These are phyloP conservation scores for Syngnathus scovelli DNA, from an alignment of 2,113 vertebrate species.

Conservation along the genomic window DNA sequence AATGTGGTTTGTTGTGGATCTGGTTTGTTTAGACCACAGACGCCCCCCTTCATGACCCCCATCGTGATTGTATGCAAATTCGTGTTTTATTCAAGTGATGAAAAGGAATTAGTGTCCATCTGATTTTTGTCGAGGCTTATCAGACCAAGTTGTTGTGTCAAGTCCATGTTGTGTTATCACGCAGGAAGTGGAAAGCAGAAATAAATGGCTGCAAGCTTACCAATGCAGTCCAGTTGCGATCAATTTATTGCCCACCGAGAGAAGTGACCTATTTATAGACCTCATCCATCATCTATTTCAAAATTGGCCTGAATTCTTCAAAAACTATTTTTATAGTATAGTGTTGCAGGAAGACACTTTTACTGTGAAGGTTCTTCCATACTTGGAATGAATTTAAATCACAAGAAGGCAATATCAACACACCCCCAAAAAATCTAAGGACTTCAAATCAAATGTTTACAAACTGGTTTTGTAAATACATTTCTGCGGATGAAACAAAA, in stretches of 20 bases:
- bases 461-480: conserved; percentile 16
- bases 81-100: conserved; percentile 40
- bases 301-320: too few relatives aligned
- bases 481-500: conserved; percentile 28
- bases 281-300: too few relatives aligned
- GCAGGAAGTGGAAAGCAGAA: not conserved
- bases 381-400: not conserved
- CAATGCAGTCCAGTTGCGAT: too few relatives aligned
- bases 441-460: conserved; percentile 39
- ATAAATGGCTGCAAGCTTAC: not conserved
- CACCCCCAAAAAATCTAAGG: conserved; percentile 4
- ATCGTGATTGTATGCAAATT: conserved; percentile 52
- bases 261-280: too few relatives aligned
- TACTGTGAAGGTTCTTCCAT: not conserved
- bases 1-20: conserved; percentile 46
- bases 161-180: conserved; percentile 39
- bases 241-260: too few relatives aligned
- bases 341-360: not conserved
- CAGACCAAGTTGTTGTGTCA: conserved; percentile 13
- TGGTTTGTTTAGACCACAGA: conserved; percentile 46
- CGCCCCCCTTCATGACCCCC: conserved; percentile 11
- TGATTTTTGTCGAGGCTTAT: conserved; percentile 15
- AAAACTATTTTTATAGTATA: too few relatives aligned
- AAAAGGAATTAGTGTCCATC: conserved; percentile 31
- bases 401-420: not conserved